A percentile compares a stretch with the other conserved stretches of the same genome.
Conservation (phyloP, 2,797 vertebrate species). For the Tangara arthus region DNA sequence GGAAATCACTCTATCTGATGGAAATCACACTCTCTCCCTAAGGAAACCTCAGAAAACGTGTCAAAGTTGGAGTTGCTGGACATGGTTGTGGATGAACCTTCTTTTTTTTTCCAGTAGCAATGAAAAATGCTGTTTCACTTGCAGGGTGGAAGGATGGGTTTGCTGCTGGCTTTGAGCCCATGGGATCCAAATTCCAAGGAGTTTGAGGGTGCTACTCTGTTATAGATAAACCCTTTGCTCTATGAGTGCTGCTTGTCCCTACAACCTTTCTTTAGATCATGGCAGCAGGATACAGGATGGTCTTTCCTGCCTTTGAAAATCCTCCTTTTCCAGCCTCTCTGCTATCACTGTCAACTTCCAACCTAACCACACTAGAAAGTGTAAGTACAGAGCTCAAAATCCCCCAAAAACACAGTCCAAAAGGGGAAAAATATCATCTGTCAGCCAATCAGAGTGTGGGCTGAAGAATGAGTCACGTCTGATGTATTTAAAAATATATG, state of each 20-base stretch:
- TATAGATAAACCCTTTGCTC: neutral
- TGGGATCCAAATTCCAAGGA: neutral
- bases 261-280: neutral
- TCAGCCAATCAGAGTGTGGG: neutral
- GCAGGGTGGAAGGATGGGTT: neutral
- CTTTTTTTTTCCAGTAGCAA: neutral
- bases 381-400: neutral
- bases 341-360: neutral
- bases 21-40: neutral
- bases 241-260: neutral
- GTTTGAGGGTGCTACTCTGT: neutral
- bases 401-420: neutral
- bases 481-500: slow-evolving; percentile 31
- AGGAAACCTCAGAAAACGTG: neutral
- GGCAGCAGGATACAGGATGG: neutral
- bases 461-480: neutral
- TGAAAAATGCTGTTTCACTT: neutral
- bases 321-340: neutral
- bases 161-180: neutral
- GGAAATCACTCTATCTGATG: too few species aligned
- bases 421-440: neutral
- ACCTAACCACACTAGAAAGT: neutral
- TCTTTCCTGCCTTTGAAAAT: neutral
- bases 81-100: neutral
- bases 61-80: neutral